phyloP scores from a whole-genome alignment of 2,113 vertebrate species.

The Planiliza haematocheilus region DNA sequence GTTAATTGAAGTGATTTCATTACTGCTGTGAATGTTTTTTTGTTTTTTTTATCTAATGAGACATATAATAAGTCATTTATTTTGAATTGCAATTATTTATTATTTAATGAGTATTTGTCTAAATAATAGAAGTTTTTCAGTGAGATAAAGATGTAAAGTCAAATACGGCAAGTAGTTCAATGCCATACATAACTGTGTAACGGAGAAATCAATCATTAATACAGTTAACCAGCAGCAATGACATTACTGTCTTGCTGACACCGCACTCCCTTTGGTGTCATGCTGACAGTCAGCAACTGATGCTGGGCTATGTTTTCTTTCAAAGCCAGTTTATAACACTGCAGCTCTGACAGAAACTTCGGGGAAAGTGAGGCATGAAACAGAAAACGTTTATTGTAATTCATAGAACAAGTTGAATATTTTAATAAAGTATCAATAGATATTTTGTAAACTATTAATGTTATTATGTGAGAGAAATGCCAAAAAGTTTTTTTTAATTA shows the following conservation, averaged over 20 bases:
- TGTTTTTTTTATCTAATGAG: too few relatives aligned
- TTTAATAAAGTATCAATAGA: too few relatives aligned
- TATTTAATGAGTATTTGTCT: too few relatives aligned
- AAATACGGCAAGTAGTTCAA: constrained; percentile 40
- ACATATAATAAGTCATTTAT: too few relatives aligned
- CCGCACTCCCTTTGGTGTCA: constrained; percentile 38
- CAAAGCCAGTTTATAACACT: constrained; percentile 21
- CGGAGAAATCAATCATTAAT: constrained; percentile 34
- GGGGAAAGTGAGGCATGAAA: too few relatives aligned
- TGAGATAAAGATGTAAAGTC: constrained; percentile 32
- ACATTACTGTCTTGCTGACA: constrained; percentile 50
- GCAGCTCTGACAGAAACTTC: background rate
- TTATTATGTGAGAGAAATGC: too few relatives aligned
- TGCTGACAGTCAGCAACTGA: constrained; percentile 27
- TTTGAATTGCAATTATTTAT: too few relatives aligned
- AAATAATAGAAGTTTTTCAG: background rate
- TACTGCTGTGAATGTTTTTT: too few relatives aligned
- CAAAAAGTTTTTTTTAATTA: too few relatives aligned
- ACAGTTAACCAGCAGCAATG: constrained; percentile 51
- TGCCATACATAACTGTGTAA: constrained; percentile 33
- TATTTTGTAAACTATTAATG: too few relatives aligned
- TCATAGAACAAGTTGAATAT: too few relatives aligned
- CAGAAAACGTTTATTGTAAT: too few relatives aligned
- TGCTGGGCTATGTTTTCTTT: background rate
- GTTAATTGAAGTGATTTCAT: background rate